phyloP scores from a whole-genome alignment of 2,888 invertebrate genomes.

The Drosophila nr. fundita region DNA sequence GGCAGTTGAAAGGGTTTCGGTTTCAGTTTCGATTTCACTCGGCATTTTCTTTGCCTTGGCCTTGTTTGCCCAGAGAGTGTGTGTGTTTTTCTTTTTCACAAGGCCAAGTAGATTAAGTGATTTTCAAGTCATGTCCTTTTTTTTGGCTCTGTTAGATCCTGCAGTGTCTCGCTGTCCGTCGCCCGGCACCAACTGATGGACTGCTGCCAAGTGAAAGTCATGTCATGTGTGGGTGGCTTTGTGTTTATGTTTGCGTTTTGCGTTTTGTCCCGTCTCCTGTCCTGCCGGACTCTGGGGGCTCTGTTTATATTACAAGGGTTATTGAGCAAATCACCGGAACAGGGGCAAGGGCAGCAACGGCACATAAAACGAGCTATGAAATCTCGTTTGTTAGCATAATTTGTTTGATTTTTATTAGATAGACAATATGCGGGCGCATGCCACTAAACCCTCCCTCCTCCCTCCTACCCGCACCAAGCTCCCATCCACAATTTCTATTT shows the following conservation, averaged over 20 bases:
- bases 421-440: conserved; percentile 58
- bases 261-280: background rate
- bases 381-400: conserved; percentile 82
- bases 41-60: conserved; percentile 36
- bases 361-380: conserved; percentile 61
- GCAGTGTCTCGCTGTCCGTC: conserved; percentile 12
- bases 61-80: conserved; percentile 34
- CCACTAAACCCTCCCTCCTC: conserved; percentile 20
- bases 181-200: conserved; percentile 68
- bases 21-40: conserved; percentile 61
- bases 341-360: conserved; percentile 22
- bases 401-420: conserved; percentile 82
- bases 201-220: conserved; percentile 70
- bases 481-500: conserved; percentile 41
- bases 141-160: conserved; percentile 21
- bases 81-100: conserved; percentile 28
- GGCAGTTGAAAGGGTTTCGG: conserved; percentile 51
- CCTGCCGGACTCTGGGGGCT: conserved; percentile 40
- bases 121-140: conserved; percentile 83
- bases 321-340: conserved; percentile 83
- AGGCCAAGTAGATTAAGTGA: conserved; percentile 81
- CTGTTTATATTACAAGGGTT: conserved; percentile 83
- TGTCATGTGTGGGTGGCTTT: conserved; percentile 62
- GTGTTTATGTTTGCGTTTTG: conserved; percentile 50
- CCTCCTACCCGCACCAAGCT: rapidly evolving